Conservation (phyloP, 2,113 vertebrate genomes). For the Oreotrochilus melanogaster region DNA sequence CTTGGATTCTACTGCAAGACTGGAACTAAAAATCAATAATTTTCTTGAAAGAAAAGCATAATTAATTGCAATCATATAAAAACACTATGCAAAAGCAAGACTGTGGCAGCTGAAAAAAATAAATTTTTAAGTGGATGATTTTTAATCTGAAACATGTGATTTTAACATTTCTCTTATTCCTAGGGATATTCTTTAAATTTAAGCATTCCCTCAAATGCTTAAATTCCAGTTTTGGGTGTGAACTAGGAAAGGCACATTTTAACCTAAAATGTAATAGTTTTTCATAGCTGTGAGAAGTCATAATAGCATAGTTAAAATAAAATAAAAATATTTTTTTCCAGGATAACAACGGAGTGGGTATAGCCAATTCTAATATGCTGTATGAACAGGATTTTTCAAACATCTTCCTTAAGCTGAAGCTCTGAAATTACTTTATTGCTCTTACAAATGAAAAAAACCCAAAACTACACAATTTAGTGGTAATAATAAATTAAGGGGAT, state of each 20-base stretch:
- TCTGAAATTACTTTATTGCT: background rate
- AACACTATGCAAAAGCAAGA: background rate
- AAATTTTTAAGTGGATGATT: background rate
- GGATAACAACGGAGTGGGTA: background rate
- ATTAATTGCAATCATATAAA: background rate
- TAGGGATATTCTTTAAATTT: background rate
- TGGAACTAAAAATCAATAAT: background rate
- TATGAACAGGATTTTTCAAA: background rate
- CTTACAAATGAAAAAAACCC: background rate
- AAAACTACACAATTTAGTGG: background rate
- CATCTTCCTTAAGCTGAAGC: background rate
- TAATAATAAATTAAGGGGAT: background rate
- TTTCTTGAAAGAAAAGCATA: background rate
- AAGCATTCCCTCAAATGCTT: background rate
- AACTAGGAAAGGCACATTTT: background rate
- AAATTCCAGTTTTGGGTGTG: background rate
- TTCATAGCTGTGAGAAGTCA: background rate
- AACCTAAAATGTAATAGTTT: background rate
- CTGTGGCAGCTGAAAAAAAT: background rate
- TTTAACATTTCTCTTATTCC: background rate
- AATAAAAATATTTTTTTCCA: background rate
- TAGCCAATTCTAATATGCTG: background rate
- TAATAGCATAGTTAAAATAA: background rate
- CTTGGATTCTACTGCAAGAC: background rate
- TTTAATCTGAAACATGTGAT: background rate